phyloP scores from a whole-genome alignment of 2,113 vertebrate genomes.

The Amphilophus citrinellus region DNA sequence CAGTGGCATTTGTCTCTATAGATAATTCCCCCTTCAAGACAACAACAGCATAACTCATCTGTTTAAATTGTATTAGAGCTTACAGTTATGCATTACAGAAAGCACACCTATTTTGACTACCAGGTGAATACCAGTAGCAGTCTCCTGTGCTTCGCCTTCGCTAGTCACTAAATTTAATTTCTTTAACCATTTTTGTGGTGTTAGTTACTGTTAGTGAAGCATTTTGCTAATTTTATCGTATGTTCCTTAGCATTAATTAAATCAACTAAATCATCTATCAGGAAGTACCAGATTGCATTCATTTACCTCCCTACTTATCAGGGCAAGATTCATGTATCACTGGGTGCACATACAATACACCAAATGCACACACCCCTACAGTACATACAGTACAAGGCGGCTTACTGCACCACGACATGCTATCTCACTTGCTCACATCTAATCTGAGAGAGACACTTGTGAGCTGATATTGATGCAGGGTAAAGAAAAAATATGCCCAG shows the following conservation, averaged over 20 bases:
- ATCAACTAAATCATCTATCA: neutral
- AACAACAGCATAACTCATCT: neutral
- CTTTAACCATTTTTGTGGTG: fast-evolving
- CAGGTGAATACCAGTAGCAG: neutral
- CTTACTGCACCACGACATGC: neutral
- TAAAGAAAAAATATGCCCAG: conserved; percentile 32
- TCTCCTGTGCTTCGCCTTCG: neutral
- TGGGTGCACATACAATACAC: neutral
- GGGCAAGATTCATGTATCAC: conserved; percentile 22
- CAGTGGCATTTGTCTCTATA: neutral
- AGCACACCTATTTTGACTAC: neutral
- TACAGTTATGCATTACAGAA: neutral
- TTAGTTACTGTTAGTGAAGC: neutral
- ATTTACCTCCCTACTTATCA: conserved; percentile 29
- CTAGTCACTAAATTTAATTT: neutral
- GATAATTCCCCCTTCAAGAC: neutral
- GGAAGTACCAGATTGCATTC: conserved; percentile 25
- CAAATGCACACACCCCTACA: neutral
- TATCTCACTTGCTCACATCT: conserved; percentile 28
- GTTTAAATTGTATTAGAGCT: neutral
- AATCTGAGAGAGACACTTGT: conserved; percentile 45
- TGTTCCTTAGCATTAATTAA: neutral
- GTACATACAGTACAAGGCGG: neutral
- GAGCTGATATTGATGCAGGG: conserved; percentile 31
- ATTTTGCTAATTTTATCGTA: neutral